Evolutionary conservation across 2,797 vertebrate species (phyloP).

Genomic region (Xenentodon cancila): DNA sequence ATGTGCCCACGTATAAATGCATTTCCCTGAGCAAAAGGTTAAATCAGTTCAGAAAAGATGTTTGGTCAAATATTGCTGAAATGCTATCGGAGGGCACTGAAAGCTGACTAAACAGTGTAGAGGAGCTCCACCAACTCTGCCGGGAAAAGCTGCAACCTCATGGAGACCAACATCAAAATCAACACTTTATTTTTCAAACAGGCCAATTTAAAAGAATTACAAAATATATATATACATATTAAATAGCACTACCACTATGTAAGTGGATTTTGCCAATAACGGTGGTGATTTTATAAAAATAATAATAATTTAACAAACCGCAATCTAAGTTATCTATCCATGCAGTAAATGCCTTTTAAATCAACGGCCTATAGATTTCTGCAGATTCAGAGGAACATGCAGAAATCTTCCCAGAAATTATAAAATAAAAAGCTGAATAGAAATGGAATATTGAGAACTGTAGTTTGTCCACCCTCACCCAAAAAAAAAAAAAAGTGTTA

Average conservation of each 20-base stretch:
- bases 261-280: background rate
- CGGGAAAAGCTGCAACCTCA: too few relatives aligned
- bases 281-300: background rate
- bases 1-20: conserved; percentile 31
- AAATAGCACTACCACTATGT: background rate
- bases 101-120: too few relatives aligned
- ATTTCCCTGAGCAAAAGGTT: conserved; percentile 70
- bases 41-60: conserved; percentile 29
- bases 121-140: too few relatives aligned
- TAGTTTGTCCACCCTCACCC: background rate
- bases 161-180: too few relatives aligned
- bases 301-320: background rate
- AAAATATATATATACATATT: background rate
- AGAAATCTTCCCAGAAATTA: too few relatives aligned
- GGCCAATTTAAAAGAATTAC: too few relatives aligned
- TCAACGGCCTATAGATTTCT: background rate
- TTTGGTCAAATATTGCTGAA: background rate
- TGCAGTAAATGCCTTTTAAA: background rate
- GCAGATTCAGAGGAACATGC: background rate
- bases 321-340: background rate
- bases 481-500: background rate
- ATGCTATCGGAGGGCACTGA: too few relatives aligned
- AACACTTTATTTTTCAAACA: too few relatives aligned
- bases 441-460: conserved; percentile 7
- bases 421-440: conserved; percentile 25